Percentiles rank a stretch among this genome's conserved stretches.
These are phyloP conservation scores for Pelochelys cantorii DNA, from an alignment of 2,797 vertebrate species.

Conservation along the genomic window DNA sequence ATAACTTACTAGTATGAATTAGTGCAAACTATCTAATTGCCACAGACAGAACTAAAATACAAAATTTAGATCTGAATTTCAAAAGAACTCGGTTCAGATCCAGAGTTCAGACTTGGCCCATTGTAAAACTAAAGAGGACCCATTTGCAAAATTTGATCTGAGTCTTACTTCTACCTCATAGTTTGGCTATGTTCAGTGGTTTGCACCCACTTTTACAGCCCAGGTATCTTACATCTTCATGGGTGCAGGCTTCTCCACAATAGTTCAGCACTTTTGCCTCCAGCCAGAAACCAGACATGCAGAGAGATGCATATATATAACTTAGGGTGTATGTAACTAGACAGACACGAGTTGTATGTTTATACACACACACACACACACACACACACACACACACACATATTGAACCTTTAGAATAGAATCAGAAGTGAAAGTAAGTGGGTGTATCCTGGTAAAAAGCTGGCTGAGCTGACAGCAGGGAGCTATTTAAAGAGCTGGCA, in stretches of 20 bases:
- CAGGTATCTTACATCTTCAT: fast-evolving
- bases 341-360: fast-evolving
- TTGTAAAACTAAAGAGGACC: background rate
- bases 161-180: background rate
- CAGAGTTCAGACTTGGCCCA: background rate
- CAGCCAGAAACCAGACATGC: background rate
- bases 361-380: no score
- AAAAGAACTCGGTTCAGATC: background rate
- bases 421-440: no score
- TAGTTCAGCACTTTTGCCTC: background rate
- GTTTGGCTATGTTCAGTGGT: background rate
- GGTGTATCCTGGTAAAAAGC: no score
- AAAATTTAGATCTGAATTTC: background rate
- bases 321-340: background rate
- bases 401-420: background rate
- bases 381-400: no score
- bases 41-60: background rate
- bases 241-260: background rate
- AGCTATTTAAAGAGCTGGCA: no score
- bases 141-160: background rate
- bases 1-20: background rate
- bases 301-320: background rate
- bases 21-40: constrained; percentile 51
- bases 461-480: no score
- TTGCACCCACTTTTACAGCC: background rate